A percentile compares a stretch with the other conserved stretches of the same genome.
Evolutionary conservation across 1,140 invertebrate genomes (phyloP).

Genomic region (Drosophila miranda): DNA sequence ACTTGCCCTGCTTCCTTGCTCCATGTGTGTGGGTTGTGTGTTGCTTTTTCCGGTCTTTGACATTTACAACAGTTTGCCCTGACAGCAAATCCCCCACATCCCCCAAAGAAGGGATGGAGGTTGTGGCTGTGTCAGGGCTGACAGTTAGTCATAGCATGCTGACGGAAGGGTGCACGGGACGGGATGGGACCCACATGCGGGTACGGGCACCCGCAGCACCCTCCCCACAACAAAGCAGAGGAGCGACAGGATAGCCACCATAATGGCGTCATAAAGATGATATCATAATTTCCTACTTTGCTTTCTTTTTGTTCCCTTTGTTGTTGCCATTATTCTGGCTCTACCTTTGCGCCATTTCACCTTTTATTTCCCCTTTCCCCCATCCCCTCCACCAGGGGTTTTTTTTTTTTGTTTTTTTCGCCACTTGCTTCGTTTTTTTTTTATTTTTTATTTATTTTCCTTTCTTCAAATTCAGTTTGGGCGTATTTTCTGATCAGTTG

Average conservation of each 20-base stretch:
- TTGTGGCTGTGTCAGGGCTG: constrained; percentile 1
- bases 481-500: constrained; percentile 4
- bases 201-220: constrained; percentile 2
- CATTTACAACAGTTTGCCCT: constrained; percentile 71
- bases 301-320: constrained; percentile 55
- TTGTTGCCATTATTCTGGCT: constrained; percentile 20
- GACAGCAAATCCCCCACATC: constrained; percentile 13
- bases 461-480: constrained; percentile 13
- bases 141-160: constrained; percentile 70
- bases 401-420: background rate
- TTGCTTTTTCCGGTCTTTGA: constrained; percentile 71
- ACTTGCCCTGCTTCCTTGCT: background rate
- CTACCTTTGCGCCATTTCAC: constrained; percentile 23
- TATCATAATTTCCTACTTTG: constrained; percentile 78
- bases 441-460: constrained; percentile 4
- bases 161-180: constrained; percentile 38
- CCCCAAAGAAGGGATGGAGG: background rate
- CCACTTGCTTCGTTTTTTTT: constrained; percentile 1
- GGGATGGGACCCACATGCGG: background rate
- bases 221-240: too few relatives aligned
- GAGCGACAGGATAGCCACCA: constrained; percentile 49
- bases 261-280: constrained; percentile 80
- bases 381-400: background rate
- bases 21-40: constrained; percentile 26
- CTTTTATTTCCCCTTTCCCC: background rate